These are phyloP conservation scores for Natator depressus DNA, from an alignment of 2,113 vertebrate species.

Conservation along the genomic window DNA sequence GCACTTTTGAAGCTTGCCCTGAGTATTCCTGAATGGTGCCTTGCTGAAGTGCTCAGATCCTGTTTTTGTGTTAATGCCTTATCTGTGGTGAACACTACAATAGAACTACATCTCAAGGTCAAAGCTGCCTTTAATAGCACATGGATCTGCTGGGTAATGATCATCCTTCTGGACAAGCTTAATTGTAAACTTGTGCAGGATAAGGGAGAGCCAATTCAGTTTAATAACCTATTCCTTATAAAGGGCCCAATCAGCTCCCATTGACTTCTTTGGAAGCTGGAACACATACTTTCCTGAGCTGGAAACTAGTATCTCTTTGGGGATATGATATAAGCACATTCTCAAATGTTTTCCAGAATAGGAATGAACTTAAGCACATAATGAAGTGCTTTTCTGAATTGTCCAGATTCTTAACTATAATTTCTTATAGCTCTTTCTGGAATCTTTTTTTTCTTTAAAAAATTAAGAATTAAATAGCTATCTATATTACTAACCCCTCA, in stretches of 20 bases:
- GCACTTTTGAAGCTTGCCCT: neutral
- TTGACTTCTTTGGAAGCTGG: too few species aligned
- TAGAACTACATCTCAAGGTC: rapidly evolving
- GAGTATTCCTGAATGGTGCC: neutral
- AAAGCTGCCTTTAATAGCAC: neutral
- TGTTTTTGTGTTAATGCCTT: rapidly evolving
- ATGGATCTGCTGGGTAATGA: rapidly evolving
- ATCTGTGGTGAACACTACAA: rapidly evolving
- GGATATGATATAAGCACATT: rapidly evolving
- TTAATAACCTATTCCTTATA: neutral
- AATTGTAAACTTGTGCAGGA: neutral
- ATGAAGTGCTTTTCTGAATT: neutral
- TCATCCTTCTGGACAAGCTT: neutral
- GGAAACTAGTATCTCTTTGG: too few species aligned
- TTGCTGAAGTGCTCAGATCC: neutral
- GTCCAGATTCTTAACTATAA: rapidly evolving
- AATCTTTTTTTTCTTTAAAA: neutral
- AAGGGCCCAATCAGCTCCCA: neutral
- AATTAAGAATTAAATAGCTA: neutral
- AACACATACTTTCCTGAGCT: too few species aligned
- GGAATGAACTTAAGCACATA: rapidly evolving
- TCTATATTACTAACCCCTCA: neutral
- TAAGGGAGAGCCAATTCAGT: neutral
- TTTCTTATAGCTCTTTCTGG: rapidly evolving
- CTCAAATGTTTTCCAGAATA: neutral